Conservation (phyloP, 2,797 vertebrate genomes). For the Echeneis naucrates region DNA sequence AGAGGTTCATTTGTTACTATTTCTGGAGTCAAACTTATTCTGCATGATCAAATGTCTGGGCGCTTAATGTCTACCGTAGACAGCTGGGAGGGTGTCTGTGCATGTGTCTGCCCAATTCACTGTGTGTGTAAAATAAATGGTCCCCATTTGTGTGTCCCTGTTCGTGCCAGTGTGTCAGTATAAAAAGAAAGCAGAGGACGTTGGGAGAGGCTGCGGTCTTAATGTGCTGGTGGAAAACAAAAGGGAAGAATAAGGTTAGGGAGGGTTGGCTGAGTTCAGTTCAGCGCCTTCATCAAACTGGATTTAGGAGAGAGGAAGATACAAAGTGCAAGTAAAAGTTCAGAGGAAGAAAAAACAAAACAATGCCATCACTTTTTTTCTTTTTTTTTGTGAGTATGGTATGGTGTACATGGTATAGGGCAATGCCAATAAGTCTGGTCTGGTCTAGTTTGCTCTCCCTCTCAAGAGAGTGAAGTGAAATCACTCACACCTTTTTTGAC, state of each 20-base stretch:
- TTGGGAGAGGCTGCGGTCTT: conserved; percentile 33
- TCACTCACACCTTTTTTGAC: conserved; percentile 19
- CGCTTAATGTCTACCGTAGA: conserved; percentile 66
- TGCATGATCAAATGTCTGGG: conserved; percentile 63
- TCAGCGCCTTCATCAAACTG: conserved; percentile 44
- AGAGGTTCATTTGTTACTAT: conserved; percentile 71
- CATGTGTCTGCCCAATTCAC: conserved; percentile 22
- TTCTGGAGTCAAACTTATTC: conserved; percentile 58
- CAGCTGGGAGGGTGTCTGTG: conserved; percentile 56
- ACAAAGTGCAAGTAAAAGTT: conserved; percentile 28
- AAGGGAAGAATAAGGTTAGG: conserved; percentile 40
- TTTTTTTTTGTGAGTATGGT: neutral
- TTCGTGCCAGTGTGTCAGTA: conserved; percentile 22
- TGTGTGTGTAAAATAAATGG: conserved; percentile 19
- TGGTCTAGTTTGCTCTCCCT: conserved; percentile 69
- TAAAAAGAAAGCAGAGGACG: conserved; percentile 39
- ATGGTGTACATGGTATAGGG: neutral
- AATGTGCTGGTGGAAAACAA: conserved; percentile 22
- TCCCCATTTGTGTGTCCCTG: neutral
- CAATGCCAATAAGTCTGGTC: conserved; percentile 59
- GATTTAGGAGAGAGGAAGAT: conserved; percentile 10
- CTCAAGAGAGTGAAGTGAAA: conserved; percentile 38
- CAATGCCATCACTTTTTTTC: neutral
- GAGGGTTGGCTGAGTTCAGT: conserved; percentile 39
- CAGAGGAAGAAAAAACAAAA: conserved; percentile 10